Conservation (phyloP, 2,888 invertebrate genomes). For the Agrilus biguttatus region DNA sequence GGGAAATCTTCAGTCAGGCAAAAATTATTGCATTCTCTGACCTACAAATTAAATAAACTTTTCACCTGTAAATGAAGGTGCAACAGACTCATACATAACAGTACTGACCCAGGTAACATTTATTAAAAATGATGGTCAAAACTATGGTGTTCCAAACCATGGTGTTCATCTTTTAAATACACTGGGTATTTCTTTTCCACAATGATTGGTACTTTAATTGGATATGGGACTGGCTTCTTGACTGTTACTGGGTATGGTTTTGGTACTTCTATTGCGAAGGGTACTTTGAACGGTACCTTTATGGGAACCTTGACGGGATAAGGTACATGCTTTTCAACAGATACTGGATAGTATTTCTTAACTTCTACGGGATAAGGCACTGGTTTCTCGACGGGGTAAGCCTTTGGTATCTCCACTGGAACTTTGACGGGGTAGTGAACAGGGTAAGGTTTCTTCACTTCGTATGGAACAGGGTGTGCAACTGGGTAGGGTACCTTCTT, state of each 20-base stretch:
- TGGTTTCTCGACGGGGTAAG: conserved; percentile 40
- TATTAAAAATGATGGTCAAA: conserved; percentile 4
- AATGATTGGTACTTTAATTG: conserved; percentile 44
- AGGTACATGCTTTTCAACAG: conserved; percentile 25
- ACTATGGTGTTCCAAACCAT: conserved; percentile 11
- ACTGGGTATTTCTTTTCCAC: conserved; percentile 39
- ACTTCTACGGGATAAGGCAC: conserved; percentile 45
- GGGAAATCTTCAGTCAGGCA: no score
- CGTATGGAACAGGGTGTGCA: conserved; percentile 37
- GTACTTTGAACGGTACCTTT: conserved; percentile 38
- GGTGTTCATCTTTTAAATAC: conserved; percentile 16
- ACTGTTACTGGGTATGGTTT: conserved; percentile 38
- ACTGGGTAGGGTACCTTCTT: conserved; percentile 29
- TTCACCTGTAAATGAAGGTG: no score
- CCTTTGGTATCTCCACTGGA: conserved; percentile 28
- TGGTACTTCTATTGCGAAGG: conserved; percentile 32
- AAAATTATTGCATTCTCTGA: no score
- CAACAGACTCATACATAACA: no score
- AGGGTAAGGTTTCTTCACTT: conserved; percentile 34
- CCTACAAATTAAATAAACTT: no score
- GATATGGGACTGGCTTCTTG: conserved; percentile 37
- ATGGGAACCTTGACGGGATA: conserved; percentile 35
- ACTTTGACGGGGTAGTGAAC: conserved; percentile 33
- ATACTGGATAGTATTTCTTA: conserved; percentile 33
- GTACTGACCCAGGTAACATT: not conserved